Evolutionary conservation across 2,113 vertebrate species (phyloP).

Genomic region (Pristiophorus japonicus): DNA sequence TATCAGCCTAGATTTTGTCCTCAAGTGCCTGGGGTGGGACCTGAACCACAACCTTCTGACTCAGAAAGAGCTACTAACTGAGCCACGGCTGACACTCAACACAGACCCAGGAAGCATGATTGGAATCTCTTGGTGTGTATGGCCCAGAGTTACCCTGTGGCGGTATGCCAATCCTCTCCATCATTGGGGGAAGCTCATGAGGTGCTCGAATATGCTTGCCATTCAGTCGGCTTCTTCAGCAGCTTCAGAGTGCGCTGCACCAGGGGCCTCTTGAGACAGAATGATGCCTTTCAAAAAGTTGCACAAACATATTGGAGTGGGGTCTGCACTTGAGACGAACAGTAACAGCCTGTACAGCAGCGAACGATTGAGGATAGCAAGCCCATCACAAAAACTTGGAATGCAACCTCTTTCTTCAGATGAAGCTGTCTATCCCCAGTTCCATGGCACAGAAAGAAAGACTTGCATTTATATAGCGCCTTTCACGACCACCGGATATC

Average conservation of each 20-base stretch:
- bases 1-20: too few relatives aligned
- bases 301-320: not conserved
- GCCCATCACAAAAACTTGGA: not conserved
- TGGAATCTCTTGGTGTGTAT: not conserved
- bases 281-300: not conserved
- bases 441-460: not conserved
- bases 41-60: too few relatives aligned
- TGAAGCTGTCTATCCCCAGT: not conserved
- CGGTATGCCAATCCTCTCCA: not conserved
- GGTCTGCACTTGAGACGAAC: not conserved
- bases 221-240: not conserved
- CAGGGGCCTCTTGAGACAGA: not conserved
- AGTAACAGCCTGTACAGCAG: not conserved
- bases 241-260: not conserved
- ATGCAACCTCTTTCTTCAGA: not conserved
- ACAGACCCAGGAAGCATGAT: not conserved
- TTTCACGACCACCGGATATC: too few relatives aligned
- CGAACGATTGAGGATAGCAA: not conserved
- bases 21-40: too few relatives aligned
- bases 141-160: not conserved
- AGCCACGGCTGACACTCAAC: not conserved
- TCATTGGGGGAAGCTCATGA: not conserved
- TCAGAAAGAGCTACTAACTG: too few relatives aligned
- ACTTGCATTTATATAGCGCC: too few relatives aligned
- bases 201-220: not conserved